Percentiles rank a stretch among this genome's conserved stretches.
Conservation (phyloP, 2,888 invertebrate genomes). For the Melanostoma mellinum region DNA sequence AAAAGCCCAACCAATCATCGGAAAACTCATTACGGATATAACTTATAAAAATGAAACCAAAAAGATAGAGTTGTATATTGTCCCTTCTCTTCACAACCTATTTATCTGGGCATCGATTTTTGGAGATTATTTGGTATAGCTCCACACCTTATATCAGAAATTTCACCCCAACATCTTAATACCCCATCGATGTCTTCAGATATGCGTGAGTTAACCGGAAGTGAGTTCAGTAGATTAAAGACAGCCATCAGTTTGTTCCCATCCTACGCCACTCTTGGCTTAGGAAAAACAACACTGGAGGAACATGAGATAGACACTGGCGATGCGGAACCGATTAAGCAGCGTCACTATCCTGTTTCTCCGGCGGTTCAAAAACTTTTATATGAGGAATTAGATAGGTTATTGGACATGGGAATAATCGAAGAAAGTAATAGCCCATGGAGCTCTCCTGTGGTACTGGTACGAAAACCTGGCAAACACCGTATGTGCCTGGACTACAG, state of each 20-base stretch:
- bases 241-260: slow-evolving; percentile 37
- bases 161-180: background rate
- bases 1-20: background rate
- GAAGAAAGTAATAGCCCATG: slow-evolving; percentile 74
- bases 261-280: slow-evolving; percentile 45
- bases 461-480: slow-evolving; percentile 73
- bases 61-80: background rate
- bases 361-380: slow-evolving; percentile 57
- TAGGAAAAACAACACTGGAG: slow-evolving; percentile 60
- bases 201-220: slow-evolving; percentile 10
- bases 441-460: slow-evolving; percentile 76
- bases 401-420: slow-evolving; percentile 17
- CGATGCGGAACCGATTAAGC: slow-evolving; percentile 16
- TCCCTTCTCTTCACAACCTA: slow-evolving; percentile 47
- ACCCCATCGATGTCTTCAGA: background rate
- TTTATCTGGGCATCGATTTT: slow-evolving; percentile 58
- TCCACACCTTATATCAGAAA: slow-evolving; percentile 15
- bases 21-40: background rate
- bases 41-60: background rate
- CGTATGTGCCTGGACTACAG: slow-evolving; percentile 76
- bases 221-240: slow-evolving; percentile 7
- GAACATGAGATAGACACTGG: slow-evolving; percentile 60
- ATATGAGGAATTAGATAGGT: slow-evolving; percentile 22
- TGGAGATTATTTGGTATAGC: slow-evolving; percentile 30
- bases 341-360: slow-evolving; percentile 59